Conservation (phyloP, 2,797 vertebrate species). For the Platalea minor region DNA sequence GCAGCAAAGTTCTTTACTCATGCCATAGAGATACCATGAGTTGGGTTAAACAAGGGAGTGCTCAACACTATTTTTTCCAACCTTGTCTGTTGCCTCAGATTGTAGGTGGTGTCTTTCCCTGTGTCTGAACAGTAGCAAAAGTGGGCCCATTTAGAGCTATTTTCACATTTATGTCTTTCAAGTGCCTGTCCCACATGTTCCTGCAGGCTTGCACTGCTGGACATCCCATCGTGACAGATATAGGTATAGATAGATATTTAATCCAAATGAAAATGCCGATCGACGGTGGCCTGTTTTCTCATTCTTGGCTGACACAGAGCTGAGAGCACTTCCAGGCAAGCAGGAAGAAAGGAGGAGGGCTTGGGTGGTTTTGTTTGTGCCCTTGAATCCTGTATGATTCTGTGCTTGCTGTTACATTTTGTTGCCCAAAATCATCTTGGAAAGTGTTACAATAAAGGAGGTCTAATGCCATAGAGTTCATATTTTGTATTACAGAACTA, state of each 20-base stretch:
- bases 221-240: background rate
- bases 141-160: background rate
- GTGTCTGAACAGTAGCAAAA: background rate
- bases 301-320: background rate
- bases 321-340: background rate
- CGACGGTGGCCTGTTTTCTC: fast-evolving
- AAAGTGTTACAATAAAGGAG: background rate
- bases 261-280: background rate
- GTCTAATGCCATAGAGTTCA: background rate
- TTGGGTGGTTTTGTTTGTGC: background rate
- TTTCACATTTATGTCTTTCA: background rate
- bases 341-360: background rate
- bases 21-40: fast-evolving
- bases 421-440: background rate
- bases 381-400: background rate
- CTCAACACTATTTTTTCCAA: background rate
- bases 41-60: background rate
- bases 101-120: background rate
- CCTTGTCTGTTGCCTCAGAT: background rate
- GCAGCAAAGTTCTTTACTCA: fast-evolving
- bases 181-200: fast-evolving
- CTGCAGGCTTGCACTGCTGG: fast-evolving
- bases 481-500: background rate
- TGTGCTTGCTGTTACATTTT: background rate
- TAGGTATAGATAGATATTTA: background rate